Evolutionary conservation across 2,888 invertebrate genomes (phyloP), one percentile per base, ranked within the genome.

Genomic region (Drosophila rubida): DNA sequence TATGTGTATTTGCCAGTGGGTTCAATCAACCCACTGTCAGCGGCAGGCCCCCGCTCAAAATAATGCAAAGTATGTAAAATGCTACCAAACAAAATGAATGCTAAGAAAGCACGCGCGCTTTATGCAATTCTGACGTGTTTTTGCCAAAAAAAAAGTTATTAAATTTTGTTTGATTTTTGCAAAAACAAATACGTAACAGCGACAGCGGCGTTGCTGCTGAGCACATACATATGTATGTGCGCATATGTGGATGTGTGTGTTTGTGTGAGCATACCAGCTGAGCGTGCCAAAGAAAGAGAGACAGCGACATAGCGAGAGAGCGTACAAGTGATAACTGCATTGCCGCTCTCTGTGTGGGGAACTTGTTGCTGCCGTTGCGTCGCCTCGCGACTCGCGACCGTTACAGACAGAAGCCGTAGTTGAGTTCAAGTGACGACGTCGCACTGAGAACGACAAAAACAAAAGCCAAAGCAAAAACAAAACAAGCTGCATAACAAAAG

Each of bases 121-220:
- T 66, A 66, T 78, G 68, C 69, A 77, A 67, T 77, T 62, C 50
- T 46, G 55, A 44, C 45, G 59, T 54, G 65, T 61, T 62, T 49
- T 16, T 11, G 25, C 25, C 32, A 5, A n/a, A 32, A 32, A 53
- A 41, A 75, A 78, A 55, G 50, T 42, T 51, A 23, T 51, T 51
- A 53, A 63, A 61, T 69, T 39, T 59, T 65, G 73, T 73, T 74
- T 71, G 53, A 63, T 57, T 65, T 72, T 78, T 70, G 83, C 86
- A 86, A 86, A 82, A 83, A 86, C 78, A 82, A 80, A 83, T 74
- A 82, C 82, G 82, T 82, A 82, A 82, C 84, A 73, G 42, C 63
- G 60, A 73, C 74, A 74, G 54, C 66, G 70, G 50, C 61, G 48
- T 50, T 67, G 46, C 39, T 42, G 35, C 39, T 57, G 42, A 19